Percentiles rank a stretch among this genome's conserved stretches.
Conservation (phyloP, 2,797 vertebrate species). For the Taenioides sp. region DNA sequence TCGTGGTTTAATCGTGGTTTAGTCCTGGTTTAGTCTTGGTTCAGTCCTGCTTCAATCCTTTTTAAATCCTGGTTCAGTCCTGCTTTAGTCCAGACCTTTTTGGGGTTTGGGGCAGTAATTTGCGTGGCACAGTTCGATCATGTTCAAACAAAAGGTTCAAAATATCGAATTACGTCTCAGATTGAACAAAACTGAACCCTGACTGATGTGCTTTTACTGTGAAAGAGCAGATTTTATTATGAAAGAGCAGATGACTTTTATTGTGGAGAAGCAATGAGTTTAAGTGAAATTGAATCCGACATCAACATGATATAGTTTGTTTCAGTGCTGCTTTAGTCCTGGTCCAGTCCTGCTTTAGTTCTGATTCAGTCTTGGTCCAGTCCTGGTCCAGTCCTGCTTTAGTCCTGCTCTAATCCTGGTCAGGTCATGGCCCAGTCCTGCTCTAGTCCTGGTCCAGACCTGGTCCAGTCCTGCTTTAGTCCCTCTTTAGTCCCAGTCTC, state of each 20-base stretch:
- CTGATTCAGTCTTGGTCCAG: too few species aligned
- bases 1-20: not conserved
- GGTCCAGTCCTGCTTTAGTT: too few species aligned
- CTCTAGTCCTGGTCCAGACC: too few species aligned
- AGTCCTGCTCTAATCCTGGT: not conserved
- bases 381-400: not conserved
- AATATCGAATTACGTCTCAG: slow-evolving; percentile 48
- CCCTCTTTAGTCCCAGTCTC: slow-evolving; percentile 33
- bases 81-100: not conserved
- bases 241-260: not conserved
- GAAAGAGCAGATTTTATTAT: not conserved
- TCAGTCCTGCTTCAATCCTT: too few species aligned
- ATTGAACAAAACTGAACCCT: not conserved
- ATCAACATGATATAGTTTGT: too few species aligned
- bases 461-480: not conserved
- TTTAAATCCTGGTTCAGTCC: not conserved
- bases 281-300: too few species aligned
- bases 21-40: not conserved
- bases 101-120: slow-evolving; percentile 52
- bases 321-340: too few species aligned
- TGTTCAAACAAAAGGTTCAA: slow-evolving; percentile 59
- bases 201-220: not conserved
- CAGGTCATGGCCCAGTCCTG: not conserved
- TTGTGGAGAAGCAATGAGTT: not conserved
- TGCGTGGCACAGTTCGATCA: slow-evolving; percentile 70